Evolutionary conservation across 2,888 invertebrate species (phyloP).

Genomic region (Brenthis daphne): DNA sequence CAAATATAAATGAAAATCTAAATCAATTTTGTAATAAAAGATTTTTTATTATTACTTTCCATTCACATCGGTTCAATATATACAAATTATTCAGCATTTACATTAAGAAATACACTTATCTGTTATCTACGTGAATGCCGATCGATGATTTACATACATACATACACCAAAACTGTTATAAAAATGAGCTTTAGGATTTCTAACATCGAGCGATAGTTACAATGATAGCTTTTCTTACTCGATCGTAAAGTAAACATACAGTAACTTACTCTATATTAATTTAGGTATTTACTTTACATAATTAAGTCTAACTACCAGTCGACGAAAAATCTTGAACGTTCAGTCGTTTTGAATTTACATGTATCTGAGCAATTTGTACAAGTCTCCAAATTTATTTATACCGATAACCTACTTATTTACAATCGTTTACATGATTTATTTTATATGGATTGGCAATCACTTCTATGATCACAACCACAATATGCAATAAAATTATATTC

Average conservation of each 20-base stretch:
- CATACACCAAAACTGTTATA: slow-evolving; percentile 65
- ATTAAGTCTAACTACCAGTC: slow-evolving; percentile 70
- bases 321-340: slow-evolving; percentile 73
- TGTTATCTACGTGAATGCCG: slow-evolving; percentile 59
- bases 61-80: slow-evolving; percentile 80
- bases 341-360: slow-evolving; percentile 78
- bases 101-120: slow-evolving; percentile 69
- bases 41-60: slow-evolving; percentile 71
- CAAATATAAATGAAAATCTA: slow-evolving; percentile 68
- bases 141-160: slow-evolving; percentile 53
- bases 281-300: slow-evolving; percentile 39
- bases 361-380: slow-evolving; percentile 80
- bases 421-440: slow-evolving; percentile 53
- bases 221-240: slow-evolving; percentile 37
- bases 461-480: slow-evolving; percentile 80
- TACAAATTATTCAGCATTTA: slow-evolving; percentile 81
- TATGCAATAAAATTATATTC: slow-evolving; percentile 65
- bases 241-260: slow-evolving; percentile 18
- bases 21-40: slow-evolving; percentile 75
- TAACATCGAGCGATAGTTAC: slow-evolving; percentile 55
- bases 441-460: slow-evolving; percentile 78
- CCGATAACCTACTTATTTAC: slow-evolving; percentile 70
- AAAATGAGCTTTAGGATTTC: slow-evolving; percentile 62
- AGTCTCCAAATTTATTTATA: slow-evolving; percentile 75
- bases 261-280: slow-evolving; percentile 29